Evolutionary conservation across 2,888 invertebrate genomes (phyloP).

Genomic region (Drosophila borborema): DNA sequence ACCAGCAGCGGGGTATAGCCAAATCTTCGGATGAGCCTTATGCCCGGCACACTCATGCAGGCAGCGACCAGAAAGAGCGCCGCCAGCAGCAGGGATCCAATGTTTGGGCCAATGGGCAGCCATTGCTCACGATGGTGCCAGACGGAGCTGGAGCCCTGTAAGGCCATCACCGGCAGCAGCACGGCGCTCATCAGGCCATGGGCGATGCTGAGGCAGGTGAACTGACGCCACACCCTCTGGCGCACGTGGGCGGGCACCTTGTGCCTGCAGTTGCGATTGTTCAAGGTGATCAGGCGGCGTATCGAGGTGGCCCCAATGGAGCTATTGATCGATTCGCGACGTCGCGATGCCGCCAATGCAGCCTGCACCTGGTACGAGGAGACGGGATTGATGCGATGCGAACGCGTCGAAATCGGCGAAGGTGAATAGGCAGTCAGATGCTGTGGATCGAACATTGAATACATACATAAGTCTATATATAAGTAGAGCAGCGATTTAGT

Average conservation of each 20-base stretch:
- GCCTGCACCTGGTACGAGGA: conserved; percentile 85
- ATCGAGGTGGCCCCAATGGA: conserved; percentile 92
- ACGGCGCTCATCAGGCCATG: conserved; percentile 83
- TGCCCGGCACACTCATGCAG: conserved; percentile 86
- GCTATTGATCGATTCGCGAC: conserved; percentile 90
- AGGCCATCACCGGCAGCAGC: conserved; percentile 82
- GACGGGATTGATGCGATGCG: conserved; percentile 85
- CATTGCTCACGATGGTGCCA: conserved; percentile 85
- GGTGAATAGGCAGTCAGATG: conserved; percentile 87
- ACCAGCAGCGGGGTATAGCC: conserved; percentile 86
- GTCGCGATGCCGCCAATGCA: conserved; percentile 84
- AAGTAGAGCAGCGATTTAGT: neutral
- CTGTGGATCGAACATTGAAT: conserved; percentile 64
- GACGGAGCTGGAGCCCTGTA: conserved; percentile 85
- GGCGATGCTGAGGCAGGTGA: conserved; percentile 81
- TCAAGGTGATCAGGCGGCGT: conserved; percentile 89
- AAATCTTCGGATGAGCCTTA: conserved; percentile 86
- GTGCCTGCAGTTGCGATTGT: conserved; percentile 85
- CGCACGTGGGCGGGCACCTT: conserved; percentile 84
- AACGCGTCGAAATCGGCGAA: conserved; percentile 87
- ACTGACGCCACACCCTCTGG: conserved; percentile 82
- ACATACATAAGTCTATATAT: neutral
- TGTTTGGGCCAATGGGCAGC: conserved; percentile 84
- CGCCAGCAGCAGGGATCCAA: conserved; percentile 88
- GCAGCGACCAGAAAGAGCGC: conserved; percentile 88